Conservation (phyloP, 2,888 invertebrate genomes). For the Archaeoteleia sp. region DNA sequence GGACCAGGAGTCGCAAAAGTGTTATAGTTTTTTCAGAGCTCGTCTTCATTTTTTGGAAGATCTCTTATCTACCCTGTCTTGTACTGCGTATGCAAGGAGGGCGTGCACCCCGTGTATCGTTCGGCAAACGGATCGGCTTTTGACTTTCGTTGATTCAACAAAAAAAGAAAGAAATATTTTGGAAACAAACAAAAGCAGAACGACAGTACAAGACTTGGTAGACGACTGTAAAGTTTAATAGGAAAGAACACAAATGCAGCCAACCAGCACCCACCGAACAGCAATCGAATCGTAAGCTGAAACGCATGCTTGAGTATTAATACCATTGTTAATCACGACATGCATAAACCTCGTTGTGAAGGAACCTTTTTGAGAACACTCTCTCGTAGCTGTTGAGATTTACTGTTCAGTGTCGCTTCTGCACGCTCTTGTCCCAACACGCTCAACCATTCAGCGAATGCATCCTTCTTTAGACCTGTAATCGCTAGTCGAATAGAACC, state of each 20-base stretch:
- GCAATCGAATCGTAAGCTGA: constrained; percentile 28
- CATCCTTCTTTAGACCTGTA: constrained; percentile 23
- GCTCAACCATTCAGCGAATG: constrained; percentile 11
- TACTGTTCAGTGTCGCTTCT: constrained; percentile 29
- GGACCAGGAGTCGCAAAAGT: too few species aligned
- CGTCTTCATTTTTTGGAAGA: neutral
- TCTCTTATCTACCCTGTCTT: neutral
- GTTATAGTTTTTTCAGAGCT: too few species aligned
- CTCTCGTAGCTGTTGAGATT: constrained; percentile 9
- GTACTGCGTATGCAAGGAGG: neutral
- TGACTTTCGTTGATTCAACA: neutral
- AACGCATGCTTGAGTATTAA: constrained; percentile 21
- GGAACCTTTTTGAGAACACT: constrained; percentile 14
- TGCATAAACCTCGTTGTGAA: neutral
- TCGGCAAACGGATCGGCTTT: neutral
- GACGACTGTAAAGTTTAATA: constrained; percentile 6
- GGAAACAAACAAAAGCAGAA: neutral
- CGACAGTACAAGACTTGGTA: constrained; percentile 4
- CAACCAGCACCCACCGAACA: neutral
- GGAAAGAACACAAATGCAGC: constrained; percentile 2
- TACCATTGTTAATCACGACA: neutral
- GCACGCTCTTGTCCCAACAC: constrained; percentile 23
- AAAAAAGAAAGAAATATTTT: neutral
- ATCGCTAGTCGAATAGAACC: constrained; percentile 32
- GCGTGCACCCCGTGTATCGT: neutral